Evolutionary conservation across 92 coral and sea anemone genomes (phyloP).

Genomic region (Heliopora coerulea): DNA sequence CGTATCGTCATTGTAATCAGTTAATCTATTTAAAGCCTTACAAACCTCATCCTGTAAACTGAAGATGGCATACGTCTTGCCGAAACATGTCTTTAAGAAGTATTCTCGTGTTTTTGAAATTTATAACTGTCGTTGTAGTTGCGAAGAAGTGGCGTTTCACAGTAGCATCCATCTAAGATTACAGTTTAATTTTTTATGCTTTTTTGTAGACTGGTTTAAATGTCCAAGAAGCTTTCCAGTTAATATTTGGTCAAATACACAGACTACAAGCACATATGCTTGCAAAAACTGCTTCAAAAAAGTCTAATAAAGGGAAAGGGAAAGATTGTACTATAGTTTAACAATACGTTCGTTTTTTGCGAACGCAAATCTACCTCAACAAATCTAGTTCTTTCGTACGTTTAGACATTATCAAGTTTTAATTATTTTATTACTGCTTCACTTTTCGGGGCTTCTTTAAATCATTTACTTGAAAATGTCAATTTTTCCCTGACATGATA

Average conservation of each 20-base stretch:
- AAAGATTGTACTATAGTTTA: slow-evolving; percentile 68
- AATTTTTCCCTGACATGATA: no score
- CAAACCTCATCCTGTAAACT: no score
- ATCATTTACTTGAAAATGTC: no score
- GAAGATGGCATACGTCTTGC: no score
- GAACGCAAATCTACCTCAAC: neutral
- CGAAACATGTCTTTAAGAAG: no score
- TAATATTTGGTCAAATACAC: slow-evolving; percentile 93
- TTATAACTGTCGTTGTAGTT: no score
- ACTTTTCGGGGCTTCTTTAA: no score
- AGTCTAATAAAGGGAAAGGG: slow-evolving; percentile 60
- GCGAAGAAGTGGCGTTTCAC: no score
- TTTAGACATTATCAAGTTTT: neutral
- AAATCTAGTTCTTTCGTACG: neutral
- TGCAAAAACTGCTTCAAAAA: slow-evolving; percentile 73
- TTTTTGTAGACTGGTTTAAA: slow-evolving; percentile 82
- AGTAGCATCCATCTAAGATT: no score
- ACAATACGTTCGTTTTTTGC: neutral
- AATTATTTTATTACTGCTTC: neutral
- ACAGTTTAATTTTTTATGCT: neutral
- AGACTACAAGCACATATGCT: slow-evolving; percentile 82
- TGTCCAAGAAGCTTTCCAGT: slow-evolving; percentile 83
- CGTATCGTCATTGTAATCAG: no score
- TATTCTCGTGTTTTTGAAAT: no score
- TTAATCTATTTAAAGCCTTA: no score